These are phyloP conservation scores for Rhizomys pruinosus DNA, from an alignment of 2,113 vertebrate species.

Conservation along the genomic window DNA sequence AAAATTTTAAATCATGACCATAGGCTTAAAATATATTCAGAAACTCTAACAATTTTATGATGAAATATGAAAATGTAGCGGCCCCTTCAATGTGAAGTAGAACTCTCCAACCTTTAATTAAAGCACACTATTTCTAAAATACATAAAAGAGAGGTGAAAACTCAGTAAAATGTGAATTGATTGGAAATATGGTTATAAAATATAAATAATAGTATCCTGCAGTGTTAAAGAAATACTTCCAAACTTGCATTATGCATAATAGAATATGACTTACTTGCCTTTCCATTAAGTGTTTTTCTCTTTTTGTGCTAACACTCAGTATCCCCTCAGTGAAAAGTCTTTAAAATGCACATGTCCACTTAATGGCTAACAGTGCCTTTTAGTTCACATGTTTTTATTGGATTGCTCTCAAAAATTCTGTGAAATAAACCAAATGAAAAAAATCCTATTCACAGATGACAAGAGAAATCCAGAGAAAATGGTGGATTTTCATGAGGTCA, in stretches of 20 bases:
- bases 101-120: constrained; percentile 10
- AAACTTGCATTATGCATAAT: not conserved
- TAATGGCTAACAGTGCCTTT: not conserved
- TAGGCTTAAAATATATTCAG: not conserved
- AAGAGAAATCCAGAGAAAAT: not conserved
- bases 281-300: not conserved
- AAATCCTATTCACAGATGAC: not conserved
- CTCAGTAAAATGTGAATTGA: constrained; percentile 22
- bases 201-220: not conserved
- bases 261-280: not conserved
- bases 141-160: not conserved
- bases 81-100: not conserved
- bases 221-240: not conserved
- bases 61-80: not conserved
- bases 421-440: constrained; percentile 21
- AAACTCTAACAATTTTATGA: not conserved
- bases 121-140: not conserved
- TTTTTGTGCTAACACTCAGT: not conserved
- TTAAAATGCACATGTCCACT: not conserved
- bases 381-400: not conserved
- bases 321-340: not conserved
- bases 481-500: not conserved
- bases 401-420: not conserved
- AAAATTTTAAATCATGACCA: not conserved
- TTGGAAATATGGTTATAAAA: constrained; percentile 26